phyloP scores from a whole-genome alignment of 2,888 invertebrate species.

The Drosophila sordidula region DNA sequence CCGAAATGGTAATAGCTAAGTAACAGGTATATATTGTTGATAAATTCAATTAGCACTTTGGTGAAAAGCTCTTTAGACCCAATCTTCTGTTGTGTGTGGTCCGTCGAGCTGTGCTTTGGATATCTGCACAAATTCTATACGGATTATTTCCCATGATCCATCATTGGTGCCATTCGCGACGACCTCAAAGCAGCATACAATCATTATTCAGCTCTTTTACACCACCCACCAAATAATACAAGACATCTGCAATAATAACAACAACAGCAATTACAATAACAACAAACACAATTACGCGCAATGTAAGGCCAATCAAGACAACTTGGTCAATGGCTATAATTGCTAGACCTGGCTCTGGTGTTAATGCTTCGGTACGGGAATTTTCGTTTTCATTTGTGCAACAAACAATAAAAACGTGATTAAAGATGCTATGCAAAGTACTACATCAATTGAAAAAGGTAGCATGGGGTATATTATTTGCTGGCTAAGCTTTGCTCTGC shows the following conservation, averaged over 20 bases:
- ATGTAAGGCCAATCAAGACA: slow-evolving; percentile 80
- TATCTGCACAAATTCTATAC: slow-evolving; percentile 47
- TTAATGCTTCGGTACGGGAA: slow-evolving; percentile 46
- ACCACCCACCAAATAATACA: slow-evolving; percentile 58
- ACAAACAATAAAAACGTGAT: slow-evolving; percentile 79
- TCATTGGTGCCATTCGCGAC: slow-evolving; percentile 57
- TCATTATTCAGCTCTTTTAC: slow-evolving; percentile 66
- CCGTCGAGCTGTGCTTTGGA: slow-evolving; percentile 35
- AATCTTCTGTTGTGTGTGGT: slow-evolving; percentile 54
- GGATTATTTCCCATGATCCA: slow-evolving; percentile 74
- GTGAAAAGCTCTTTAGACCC: slow-evolving; percentile 46
- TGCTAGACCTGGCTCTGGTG: slow-evolving; percentile 52
- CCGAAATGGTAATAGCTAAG: slow-evolving; percentile 46
- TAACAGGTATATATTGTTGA: slow-evolving; percentile 43
- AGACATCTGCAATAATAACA: slow-evolving; percentile 56
- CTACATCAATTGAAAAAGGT: slow-evolving; percentile 39
- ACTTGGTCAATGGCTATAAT: slow-evolving; percentile 77
- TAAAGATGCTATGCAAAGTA: slow-evolving; percentile 75
- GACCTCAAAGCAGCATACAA: slow-evolving; percentile 69
- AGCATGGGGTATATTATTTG: slow-evolving; percentile 16
- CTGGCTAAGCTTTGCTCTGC: neutral
- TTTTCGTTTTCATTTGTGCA: slow-evolving; percentile 67
- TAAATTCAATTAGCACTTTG: slow-evolving; percentile 54
- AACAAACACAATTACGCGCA: slow-evolving; percentile 33
- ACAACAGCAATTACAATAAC: slow-evolving; percentile 1